These are phyloP conservation scores for Lysiphlebus fabarum DNA, from an alignment of 1,140 invertebrate genomes.

Conservation along the genomic window DNA sequence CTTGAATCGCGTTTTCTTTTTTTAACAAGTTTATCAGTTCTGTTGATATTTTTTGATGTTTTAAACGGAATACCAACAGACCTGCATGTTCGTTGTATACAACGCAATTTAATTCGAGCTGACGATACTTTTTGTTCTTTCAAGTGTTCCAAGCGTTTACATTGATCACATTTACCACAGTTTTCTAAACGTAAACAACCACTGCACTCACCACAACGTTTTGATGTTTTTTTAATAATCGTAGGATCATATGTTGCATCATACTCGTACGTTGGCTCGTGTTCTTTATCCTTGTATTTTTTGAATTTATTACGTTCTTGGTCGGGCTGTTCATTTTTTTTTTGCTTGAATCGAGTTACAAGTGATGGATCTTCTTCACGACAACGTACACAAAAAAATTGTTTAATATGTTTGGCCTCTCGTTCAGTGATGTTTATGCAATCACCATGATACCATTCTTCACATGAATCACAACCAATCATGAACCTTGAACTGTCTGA, in stretches of 20 bases:
- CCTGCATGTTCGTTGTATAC: constrained; percentile 60
- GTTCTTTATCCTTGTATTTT: constrained; percentile 48
- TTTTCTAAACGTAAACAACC: constrained; percentile 78
- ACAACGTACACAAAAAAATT: constrained; percentile 86
- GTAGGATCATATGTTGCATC: constrained; percentile 41
- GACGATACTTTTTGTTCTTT: constrained; percentile 70
- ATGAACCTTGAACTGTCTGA: constrained; percentile 92
- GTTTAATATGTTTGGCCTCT: constrained; percentile 89
- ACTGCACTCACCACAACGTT: constrained; percentile 78
- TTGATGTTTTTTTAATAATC: constrained; percentile 46
- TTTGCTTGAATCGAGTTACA: constrained; percentile 74
- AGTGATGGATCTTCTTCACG: constrained; percentile 77
- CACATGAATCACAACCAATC: constrained; percentile 96
- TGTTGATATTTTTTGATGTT: constrained; percentile 47
- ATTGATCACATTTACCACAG: constrained; percentile 84
- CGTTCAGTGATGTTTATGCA: constrained; percentile 93
- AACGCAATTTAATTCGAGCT: constrained; percentile 68
- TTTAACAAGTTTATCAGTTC: constrained; percentile 42
- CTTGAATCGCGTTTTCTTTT: constrained; percentile 56
- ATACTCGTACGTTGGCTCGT: constrained; percentile 38
- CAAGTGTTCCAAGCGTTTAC: constrained; percentile 70
- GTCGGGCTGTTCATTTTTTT: constrained; percentile 62
- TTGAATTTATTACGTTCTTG: constrained; percentile 40
- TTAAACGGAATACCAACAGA: constrained; percentile 46
- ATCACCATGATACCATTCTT: constrained; percentile 98